Evolutionary conservation across 2,888 invertebrate species (phyloP).

Genomic region (Dynastes tityus): DNA sequence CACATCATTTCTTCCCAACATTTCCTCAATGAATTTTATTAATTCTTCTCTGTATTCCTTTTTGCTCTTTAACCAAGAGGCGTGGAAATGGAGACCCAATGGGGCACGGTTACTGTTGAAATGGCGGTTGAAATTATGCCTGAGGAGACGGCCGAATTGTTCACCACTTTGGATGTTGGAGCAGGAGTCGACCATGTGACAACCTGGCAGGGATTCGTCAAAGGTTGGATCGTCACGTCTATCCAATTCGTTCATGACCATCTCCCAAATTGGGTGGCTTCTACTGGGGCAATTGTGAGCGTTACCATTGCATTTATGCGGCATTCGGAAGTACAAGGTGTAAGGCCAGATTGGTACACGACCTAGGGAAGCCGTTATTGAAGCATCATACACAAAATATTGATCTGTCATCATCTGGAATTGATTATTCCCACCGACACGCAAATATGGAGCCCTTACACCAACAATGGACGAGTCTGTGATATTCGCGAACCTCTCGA

Average conservation of each 20-base stretch:
- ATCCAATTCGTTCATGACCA: conserved; percentile 96
- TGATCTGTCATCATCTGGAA: conserved; percentile 98
- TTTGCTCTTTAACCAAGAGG: conserved; percentile 95
- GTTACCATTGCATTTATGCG: conserved; percentile 95
- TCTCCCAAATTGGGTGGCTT: conserved; percentile 96
- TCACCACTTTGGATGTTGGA: conserved; percentile 94
- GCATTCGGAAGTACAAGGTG: conserved; percentile 96
- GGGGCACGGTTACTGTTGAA: conserved; percentile 95
- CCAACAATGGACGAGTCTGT: conserved; percentile 93
- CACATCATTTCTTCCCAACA: conserved; percentile 90
- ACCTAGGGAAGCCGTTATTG: conserved; percentile 90
- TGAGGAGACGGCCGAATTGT: conserved; percentile 89
- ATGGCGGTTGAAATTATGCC: conserved; percentile 96
- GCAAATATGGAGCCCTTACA: conserved; percentile 88
- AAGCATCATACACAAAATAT: conserved; percentile 95
- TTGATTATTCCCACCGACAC: conserved; percentile 95
- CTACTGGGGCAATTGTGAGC: conserved; percentile 93
- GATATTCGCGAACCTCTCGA: conserved; percentile 92
- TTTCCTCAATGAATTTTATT: conserved; percentile 94
- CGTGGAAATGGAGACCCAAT: conserved; percentile 93
- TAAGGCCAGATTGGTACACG: conserved; percentile 98
- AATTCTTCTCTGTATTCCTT: conserved; percentile 93
- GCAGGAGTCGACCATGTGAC: conserved; percentile 95
- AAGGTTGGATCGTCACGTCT: conserved; percentile 94
- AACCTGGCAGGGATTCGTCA: conserved; percentile 94